These are phyloP conservation scores for Pedetes capensis DNA, from an alignment of 2,113 vertebrate genomes.

Conservation along the genomic window DNA sequence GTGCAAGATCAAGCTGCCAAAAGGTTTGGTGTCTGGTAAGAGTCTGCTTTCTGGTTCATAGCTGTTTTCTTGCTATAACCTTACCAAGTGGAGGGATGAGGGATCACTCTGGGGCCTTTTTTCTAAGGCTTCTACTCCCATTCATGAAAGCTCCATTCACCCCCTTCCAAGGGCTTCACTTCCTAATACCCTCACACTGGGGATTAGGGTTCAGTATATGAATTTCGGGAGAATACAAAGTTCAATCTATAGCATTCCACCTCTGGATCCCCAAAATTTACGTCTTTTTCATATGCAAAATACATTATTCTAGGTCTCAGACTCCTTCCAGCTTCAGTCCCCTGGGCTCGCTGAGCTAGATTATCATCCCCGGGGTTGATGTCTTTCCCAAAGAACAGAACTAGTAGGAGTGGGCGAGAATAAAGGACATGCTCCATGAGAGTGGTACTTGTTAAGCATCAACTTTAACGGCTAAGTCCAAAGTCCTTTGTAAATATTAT, in stretches of 20 bases:
- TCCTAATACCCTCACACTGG: not conserved
- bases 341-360: not conserved
- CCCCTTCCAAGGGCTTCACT: not conserved
- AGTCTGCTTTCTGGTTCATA: not conserved
- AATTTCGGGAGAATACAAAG: not conserved
- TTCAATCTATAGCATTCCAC: not conserved
- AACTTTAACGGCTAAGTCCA: not conserved
- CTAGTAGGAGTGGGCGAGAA: no score
- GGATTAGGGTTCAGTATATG: not conserved
- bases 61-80: not conserved
- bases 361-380: not conserved
- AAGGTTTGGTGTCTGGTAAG: not conserved
- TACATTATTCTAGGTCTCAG: not conserved
- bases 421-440: not conserved
- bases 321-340: not conserved
- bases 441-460: not conserved
- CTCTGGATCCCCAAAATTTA: not conserved
- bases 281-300: not conserved
- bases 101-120: not conserved
- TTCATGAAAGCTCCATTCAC: not conserved
- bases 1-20: not conserved
- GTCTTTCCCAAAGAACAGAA: not conserved
- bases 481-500: not conserved
- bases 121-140: not conserved
- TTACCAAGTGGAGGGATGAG: not conserved